Base-by-base conservation (phyloP, 2,888 invertebrate genomes). In the Philereme transversata region DNA sequence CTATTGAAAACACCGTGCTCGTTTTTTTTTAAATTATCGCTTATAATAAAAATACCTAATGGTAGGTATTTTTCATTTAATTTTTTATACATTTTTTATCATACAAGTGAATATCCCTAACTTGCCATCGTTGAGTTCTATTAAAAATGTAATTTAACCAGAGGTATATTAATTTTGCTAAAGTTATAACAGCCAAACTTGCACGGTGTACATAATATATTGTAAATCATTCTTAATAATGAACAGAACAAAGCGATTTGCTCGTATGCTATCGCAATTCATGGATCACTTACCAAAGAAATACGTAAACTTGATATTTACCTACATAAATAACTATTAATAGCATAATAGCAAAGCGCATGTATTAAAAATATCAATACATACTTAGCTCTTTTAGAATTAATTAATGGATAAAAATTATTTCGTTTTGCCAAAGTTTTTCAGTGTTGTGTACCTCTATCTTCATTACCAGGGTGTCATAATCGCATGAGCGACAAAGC, bases 381-480 rank as follows among this genome's bases (percentile, higher is more conserved):
- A 52, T 57, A 35, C 46, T 47, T 79, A 80, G 75, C 70, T 67
- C 63, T 72, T 70, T 74, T 79, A 79, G 73, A 73, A 68, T 76
- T 75, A 75, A 71, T 65, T 68, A 66, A 73, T 67, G 64, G 66
- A 67, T 65, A 64, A 53, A 69, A 70, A 65, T 72, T 72, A 70
- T 68, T 75, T 74, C 67, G 75, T 81, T 82, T 78, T 74, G 78
- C 81, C 82, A 84, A 83, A 85, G 80, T 81, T 80, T 79, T 82
- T 85, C 81, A 81, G 74, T 84, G 84, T 85, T 81, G 83, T 85
- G 84, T 80, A 79, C 79, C 79, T 78, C 76, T 79, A 22, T 2
- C 1, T n/a, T n/a, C n/a, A n/a, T n/a, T n/a, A n/a, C n/a, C n/a
- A n/a, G n/a, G n/a, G n/a, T n/a, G n/a, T n/a, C n/a, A n/a, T n/a